phyloP scores from a whole-genome alignment of 2,113 vertebrate genomes.

The Lonchura striata region DNA sequence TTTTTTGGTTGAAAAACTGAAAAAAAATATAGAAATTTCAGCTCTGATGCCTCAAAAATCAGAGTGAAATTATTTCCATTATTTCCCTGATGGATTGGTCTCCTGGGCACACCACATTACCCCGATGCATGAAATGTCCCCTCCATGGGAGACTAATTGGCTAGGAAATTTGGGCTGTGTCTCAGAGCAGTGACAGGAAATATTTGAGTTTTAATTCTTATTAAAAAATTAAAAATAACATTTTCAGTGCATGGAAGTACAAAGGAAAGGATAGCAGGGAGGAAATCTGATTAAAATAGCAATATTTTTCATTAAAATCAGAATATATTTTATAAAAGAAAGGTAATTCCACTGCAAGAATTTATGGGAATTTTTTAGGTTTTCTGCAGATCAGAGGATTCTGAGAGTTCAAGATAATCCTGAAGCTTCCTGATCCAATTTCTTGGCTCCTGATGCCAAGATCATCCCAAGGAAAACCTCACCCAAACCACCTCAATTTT shows the following conservation, averaged over 20 bases:
- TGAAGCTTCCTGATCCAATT: background rate
- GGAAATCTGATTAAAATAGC: background rate
- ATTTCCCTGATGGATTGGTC: background rate
- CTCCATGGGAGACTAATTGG: background rate
- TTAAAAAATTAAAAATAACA: fast-evolving
- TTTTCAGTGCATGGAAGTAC: background rate
- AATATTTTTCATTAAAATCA: background rate
- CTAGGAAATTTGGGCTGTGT: background rate
- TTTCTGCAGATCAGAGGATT: background rate
- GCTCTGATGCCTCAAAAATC: background rate
- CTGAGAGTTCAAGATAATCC: background rate
- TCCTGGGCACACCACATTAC: background rate
- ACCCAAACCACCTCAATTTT: background rate
- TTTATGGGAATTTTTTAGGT: background rate
- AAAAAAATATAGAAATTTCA: background rate
- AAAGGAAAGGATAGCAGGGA: background rate
- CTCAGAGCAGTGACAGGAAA: background rate
- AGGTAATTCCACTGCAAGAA: background rate
- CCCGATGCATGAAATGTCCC: too few species aligned
- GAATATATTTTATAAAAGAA: background rate
- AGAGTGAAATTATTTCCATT: background rate
- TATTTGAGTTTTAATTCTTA: background rate
- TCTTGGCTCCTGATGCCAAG: background rate
- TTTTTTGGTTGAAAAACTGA: background rate
- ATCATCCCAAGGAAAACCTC: background rate